Conservation (phyloP, 30 jellyfish, hydroid and myxozoan species). For the Catostylus mosaicus region DNA sequence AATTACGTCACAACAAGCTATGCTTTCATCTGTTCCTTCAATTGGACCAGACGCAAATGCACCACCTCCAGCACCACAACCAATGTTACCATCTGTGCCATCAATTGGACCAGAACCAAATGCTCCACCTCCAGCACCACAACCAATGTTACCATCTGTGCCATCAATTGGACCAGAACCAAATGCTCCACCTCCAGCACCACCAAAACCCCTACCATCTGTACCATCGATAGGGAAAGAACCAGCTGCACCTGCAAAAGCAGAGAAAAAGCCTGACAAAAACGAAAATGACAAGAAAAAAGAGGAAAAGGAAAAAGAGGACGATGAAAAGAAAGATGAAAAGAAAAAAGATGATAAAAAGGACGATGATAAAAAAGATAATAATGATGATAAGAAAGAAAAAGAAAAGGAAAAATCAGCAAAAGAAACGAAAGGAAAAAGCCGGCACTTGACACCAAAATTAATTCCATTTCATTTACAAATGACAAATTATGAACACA, state of each 20-base stretch:
- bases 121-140: constrained; percentile 18
- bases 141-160: constrained; percentile 52
- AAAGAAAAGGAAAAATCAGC: constrained; percentile 9
- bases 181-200: constrained; percentile 25
- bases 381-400: background rate
- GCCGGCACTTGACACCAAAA: constrained; percentile 56
- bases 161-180: constrained; percentile 66
- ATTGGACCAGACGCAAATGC: constrained; percentile 60
- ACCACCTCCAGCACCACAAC: constrained; percentile 20
- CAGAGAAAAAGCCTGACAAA: constrained; percentile 8
- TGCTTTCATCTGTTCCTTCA: constrained; percentile 27
- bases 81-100: constrained; percentile 44
- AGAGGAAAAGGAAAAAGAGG: constrained; percentile 12
- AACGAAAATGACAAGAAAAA: constrained; percentile 34
- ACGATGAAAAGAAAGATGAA: constrained; percentile 27
- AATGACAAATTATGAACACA: background rate
- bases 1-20: background rate
- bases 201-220: constrained; percentile 28
- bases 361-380: constrained; percentile 3
- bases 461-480: constrained; percentile 13
- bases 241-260: constrained; percentile 29
- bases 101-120: constrained; percentile 64
- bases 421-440: constrained; percentile 15
- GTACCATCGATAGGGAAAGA: constrained; percentile 75
- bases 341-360: constrained; percentile 13